Base-by-base conservation (phyloP, 2,797 vertebrate species). In the Scolopax rusticola region DNA sequence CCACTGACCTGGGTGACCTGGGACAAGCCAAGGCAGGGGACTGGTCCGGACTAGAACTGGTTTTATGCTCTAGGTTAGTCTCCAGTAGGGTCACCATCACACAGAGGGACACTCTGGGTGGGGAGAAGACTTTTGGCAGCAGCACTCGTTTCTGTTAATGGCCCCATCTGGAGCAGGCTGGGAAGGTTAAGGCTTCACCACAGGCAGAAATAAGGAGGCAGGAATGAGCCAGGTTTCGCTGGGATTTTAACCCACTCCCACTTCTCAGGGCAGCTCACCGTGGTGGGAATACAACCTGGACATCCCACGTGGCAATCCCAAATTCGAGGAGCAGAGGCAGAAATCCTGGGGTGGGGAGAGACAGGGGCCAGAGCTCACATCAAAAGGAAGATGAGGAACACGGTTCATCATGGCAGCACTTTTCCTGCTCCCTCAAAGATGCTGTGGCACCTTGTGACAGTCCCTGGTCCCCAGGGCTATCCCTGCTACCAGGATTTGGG, bases 361-460 rank as follows among this genome's bases (percentile, higher is more conserved):
- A 38, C 25, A 23, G 38, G 28, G 30, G 21, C 15, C 28, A 15
- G 61, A 77, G 23, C 45, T 38, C 5, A 45, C 50, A 71, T 7
- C 48, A 13, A n/a, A 76, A 60, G 45, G n/a, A 65, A 65, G 60
- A 10, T 2, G 21, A 73, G 8, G 83, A 57, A 36, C 12, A 15
- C 11, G 5, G 21, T 53, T 41, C 7, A 5, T 57, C 1, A 1
- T 21, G 1, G 2, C 11, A 51, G 53, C 54, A 13, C 60, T 78
- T 27, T 10, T 56, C 47, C 43, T 36, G 48, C 53, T 82, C 70
- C 82, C 21, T 51, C 1, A 1, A 56, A 28, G 53, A 27, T 0
- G 3, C 18, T 19, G 76, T 51, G 45, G 41, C n/a, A 32, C 19
- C 24, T 51, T 27, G 24, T 6, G 12, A 57, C 60, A 47, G n/a